phyloP scores from a whole-genome alignment of 2,888 invertebrate genomes.

The Aphidius colemani region DNA sequence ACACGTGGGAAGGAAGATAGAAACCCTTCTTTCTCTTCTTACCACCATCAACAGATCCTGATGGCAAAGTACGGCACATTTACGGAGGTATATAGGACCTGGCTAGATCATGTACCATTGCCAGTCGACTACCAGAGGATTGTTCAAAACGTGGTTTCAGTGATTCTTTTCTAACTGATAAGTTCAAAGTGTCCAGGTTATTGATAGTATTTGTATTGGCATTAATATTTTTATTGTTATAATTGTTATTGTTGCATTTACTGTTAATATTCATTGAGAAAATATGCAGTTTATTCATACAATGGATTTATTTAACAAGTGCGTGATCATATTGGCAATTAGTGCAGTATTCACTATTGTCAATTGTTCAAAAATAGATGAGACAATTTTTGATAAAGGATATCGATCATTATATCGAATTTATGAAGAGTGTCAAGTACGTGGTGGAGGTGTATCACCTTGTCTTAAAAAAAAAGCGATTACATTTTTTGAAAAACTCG shows the following conservation, averaged over 20 bases:
- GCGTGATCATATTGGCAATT: conserved; percentile 34
- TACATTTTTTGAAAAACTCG: conserved; percentile 76
- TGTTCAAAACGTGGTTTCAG: conserved; percentile 24
- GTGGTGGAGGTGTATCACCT: conserved; percentile 71
- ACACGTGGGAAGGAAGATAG: conserved; percentile 20
- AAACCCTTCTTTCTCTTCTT: conserved; percentile 28
- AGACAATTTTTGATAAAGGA: conserved; percentile 63
- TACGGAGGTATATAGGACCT: conserved; percentile 36
- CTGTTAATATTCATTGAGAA: not conserved
- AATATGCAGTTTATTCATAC: not conserved
- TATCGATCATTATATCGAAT: conserved; percentile 71
- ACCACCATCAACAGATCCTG: conserved; percentile 15
- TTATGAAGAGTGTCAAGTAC: conserved; percentile 77
- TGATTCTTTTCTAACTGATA: conserved; percentile 13
- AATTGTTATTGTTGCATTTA: not conserved
- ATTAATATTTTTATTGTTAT: not conserved
- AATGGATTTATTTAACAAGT: conserved; percentile 32
- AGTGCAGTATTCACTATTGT: conserved; percentile 27
- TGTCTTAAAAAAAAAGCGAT: conserved; percentile 84
- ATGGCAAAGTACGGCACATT: conserved; percentile 20
- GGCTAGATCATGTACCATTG: conserved; percentile 30
- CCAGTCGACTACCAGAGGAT: conserved; percentile 38
- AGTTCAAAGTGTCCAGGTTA: conserved; percentile 7
- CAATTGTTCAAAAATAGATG: conserved; percentile 48
- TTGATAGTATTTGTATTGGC: not conserved